phyloP scores from a whole-genome alignment of 2,888 invertebrate species.

The Eulithis testata region DNA sequence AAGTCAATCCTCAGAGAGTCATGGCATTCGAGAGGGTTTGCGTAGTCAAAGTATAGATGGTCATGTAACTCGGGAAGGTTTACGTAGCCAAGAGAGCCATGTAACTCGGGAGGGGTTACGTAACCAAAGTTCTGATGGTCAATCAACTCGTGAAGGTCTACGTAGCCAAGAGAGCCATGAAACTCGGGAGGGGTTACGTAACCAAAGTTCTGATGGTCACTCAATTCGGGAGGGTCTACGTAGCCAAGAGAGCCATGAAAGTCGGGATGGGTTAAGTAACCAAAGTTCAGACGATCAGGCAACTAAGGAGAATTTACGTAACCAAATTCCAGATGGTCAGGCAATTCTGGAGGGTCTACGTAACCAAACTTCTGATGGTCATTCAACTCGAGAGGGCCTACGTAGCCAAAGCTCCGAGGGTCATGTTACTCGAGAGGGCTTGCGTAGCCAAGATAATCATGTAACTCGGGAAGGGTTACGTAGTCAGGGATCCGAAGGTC shows the following conservation, averaged over 20 bases:
- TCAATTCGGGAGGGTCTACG: constrained; percentile 18
- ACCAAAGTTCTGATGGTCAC: constrained; percentile 12
- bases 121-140: constrained; percentile 4
- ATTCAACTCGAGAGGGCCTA: constrained; percentile 9
- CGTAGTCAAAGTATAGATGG: constrained; percentile 18
- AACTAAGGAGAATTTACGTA: constrained; percentile 17
- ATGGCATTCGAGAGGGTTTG: constrained; percentile 19
- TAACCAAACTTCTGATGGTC: constrained; percentile 13
- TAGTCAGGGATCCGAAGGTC: constrained; percentile 13
- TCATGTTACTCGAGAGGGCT: constrained; percentile 2
- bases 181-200: constrained; percentile 21
- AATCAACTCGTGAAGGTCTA: constrained; percentile 13
- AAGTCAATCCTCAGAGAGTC: constrained; percentile 12
- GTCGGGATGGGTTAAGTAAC: constrained; percentile 19
- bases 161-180: constrained; percentile 18
- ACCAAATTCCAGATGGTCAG: constrained; percentile 3
- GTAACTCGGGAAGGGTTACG: constrained; percentile 17
- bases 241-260: constrained; percentile 17
- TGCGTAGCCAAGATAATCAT: constrained; percentile 10
- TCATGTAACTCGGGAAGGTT: constrained; percentile 9
- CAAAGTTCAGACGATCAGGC: constrained; percentile 9
- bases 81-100: constrained; percentile 11
- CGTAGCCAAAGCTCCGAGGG: constrained; percentile 9
- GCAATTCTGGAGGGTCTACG: constrained; percentile 17
- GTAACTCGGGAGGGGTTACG: constrained; percentile 4